A percentile compares a stretch with the other conserved stretches of the same genome.
Conservation (phyloP, 2,113 vertebrate species). For the Conger conger region DNA sequence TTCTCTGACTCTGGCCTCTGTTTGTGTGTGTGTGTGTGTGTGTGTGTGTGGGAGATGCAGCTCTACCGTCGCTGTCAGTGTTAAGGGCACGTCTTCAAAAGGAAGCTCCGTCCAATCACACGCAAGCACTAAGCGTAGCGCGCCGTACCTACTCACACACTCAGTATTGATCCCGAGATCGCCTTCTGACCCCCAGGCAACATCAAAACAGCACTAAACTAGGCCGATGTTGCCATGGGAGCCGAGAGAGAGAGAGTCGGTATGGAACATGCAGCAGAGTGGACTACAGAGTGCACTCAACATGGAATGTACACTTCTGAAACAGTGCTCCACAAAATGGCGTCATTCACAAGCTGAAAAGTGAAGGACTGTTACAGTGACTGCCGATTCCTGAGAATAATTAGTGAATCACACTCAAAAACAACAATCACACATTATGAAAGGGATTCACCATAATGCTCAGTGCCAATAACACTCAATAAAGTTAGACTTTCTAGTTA, state of each 20-base stretch:
- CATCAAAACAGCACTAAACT: not conserved
- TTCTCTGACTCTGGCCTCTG: not conserved
- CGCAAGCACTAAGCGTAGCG: not conserved
- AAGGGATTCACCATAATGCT: too few relatives aligned
- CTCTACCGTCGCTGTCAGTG: not conserved
- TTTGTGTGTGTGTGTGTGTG: conserved; percentile 34
- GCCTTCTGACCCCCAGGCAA: not conserved
- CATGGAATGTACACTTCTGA: not conserved
- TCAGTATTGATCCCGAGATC: not conserved
- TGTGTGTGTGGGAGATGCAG: conserved; percentile 40
- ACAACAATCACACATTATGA: too few relatives aligned
- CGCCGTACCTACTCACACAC: too few relatives aligned
- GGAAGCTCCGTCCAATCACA: conserved; percentile 6
- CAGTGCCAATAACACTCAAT: too few relatives aligned
- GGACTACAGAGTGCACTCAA: not conserved
- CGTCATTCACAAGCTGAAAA: not conserved
- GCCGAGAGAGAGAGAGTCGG: not conserved
- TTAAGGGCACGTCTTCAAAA: not conserved
- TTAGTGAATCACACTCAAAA: too few relatives aligned
- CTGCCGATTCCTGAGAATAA: not conserved
- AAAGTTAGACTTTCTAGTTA: too few relatives aligned
- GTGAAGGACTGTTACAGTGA: not conserved
- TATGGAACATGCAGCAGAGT: not conserved
- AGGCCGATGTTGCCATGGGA: not conserved
- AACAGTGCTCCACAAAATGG: not conserved